A percentile compares a stretch with the other conserved stretches of the same genome.
Evolutionary conservation across 1,140 invertebrate genomes (phyloP).

Genomic region (Drosophila athabasca): DNA sequence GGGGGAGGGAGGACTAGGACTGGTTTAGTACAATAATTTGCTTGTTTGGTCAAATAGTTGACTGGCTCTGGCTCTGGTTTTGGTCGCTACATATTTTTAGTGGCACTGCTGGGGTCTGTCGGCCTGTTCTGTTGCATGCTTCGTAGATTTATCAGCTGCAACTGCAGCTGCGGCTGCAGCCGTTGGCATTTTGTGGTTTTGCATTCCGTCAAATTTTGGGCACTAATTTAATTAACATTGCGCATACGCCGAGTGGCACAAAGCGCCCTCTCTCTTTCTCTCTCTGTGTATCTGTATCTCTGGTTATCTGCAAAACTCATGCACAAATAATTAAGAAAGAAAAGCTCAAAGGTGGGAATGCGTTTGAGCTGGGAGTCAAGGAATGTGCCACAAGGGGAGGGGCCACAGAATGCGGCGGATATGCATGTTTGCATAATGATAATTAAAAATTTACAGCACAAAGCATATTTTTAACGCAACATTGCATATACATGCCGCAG

Average conservation of each 20-base stretch:
- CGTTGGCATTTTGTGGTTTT: conserved; percentile 21
- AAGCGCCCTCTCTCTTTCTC: conserved; percentile 3
- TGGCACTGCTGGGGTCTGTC: too few species aligned
- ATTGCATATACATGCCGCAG: too few species aligned
- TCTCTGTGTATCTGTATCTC: too few species aligned
- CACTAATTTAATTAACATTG: conserved; percentile 61
- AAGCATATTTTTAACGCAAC: conserved; percentile 62
- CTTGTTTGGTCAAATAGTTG: conserved; percentile 56
- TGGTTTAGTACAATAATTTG: conserved; percentile 61
- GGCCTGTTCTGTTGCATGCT: too few species aligned
- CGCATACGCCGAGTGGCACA: conserved; percentile 1
- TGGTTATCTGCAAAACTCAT: not conserved
- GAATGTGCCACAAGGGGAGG: conserved; percentile 9
- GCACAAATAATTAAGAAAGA: conserved; percentile 49
- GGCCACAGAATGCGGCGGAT: conserved; percentile 25
- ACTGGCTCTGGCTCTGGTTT: conserved; percentile 65
- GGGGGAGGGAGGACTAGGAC: not conserved
- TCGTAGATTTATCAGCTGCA: conserved; percentile 45
- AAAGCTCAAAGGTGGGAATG: conserved; percentile 63
- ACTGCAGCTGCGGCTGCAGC: conserved; percentile 10
- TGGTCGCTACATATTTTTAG: conserved; percentile 18
- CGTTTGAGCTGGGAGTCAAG: conserved; percentile 40
- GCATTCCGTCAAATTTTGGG: conserved; percentile 42
- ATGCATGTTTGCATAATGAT: conserved; percentile 63
- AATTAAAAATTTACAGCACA: conserved; percentile 65